phyloP scores from a whole-genome alignment of 2,888 invertebrate species.

The Acheta domesticus region DNA sequence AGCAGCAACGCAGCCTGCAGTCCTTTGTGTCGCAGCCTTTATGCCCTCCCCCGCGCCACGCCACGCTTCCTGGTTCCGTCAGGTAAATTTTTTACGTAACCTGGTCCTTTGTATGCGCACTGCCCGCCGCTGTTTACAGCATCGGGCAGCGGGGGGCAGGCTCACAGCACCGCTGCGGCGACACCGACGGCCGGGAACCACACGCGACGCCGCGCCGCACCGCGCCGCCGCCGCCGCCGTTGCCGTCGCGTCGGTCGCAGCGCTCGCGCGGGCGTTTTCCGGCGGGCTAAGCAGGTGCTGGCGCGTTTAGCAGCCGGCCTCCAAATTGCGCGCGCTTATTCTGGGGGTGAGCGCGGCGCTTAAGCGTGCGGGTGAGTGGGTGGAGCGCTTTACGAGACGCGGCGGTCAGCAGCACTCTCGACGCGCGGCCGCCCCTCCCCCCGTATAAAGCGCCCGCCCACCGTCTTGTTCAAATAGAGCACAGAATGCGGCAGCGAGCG shows the following conservation, averaged over 20 bases:
- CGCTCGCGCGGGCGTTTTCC: background rate
- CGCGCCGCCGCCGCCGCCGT: background rate
- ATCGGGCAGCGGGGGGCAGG: background rate
- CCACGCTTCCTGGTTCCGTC: conserved; percentile 9
- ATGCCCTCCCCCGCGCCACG: background rate
- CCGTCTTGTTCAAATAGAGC: conserved; percentile 1
- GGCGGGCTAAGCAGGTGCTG: background rate
- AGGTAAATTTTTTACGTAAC: conserved; percentile 18
- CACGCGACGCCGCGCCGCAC: background rate
- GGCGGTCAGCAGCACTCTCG: background rate
- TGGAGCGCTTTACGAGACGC: background rate
- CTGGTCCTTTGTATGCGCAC: conserved; percentile 18
- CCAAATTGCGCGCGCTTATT: conserved; percentile 6
- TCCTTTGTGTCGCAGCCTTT: background rate
- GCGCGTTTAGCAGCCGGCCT: background rate
- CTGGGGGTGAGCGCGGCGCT: background rate
- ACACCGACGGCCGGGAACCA: background rate
- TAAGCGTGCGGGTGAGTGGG: background rate
- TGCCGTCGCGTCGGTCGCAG: background rate
- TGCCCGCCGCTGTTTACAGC: background rate
- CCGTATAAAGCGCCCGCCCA: background rate
- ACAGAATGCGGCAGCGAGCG: background rate
- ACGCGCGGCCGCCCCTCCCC: background rate
- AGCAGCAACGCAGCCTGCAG: background rate
- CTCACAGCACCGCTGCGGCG: background rate